Evolutionary conservation across 2,797 vertebrate species (phyloP), one percentile per base, ranked within the genome.

Genomic region (Anableps anableps): DNA sequence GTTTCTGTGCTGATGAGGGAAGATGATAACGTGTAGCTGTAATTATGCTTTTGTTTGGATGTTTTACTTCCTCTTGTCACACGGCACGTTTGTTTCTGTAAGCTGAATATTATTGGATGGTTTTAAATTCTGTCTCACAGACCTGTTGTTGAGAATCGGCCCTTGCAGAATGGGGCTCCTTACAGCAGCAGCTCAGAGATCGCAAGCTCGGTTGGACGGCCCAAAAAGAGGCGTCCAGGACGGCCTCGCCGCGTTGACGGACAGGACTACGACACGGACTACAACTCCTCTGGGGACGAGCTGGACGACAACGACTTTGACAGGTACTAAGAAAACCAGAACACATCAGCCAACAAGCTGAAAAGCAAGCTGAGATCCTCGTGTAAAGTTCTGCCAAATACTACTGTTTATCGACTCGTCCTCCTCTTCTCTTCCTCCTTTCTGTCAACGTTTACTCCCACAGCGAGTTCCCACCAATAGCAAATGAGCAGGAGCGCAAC

Each of bases 241-340:
- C 95, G 93, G 1, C 89, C 92, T 0, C 94, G 93, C 0, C 95
- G 88, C 17, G 4, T 78, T 0, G 94, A 96, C 5, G 95, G 91
- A 1, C 95, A 96, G n/a, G 95, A 96, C 76, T 95, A 96, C 2
- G 97, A 98, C 4, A 95, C 96, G 0, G 97, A 97, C 91, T 97
- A 98, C 64, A 96, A 94, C 10, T 98, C 97, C 0, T 98, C 97
- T 0, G 97, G 97, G 7, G 97, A 98, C 8, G 97, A 98, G 91
- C 94, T 98, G 84, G 97, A 97, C 4, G 95, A 98, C 58, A 81
- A 97, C 0, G 96, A 98, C 82, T 97, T 97, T 76, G 91, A 97
- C 92, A 93, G 95, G 97, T 98, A 92, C 26, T 34, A n/a, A 31
- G 11, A 51, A 31, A 41, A 47, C 38, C 60, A 9, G 60, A 34